A percentile compares a stretch with the other conserved stretches of the same genome.
phyloP scores from a whole-genome alignment of 2,113 vertebrate genomes.

The Mirounga angustirostris region DNA sequence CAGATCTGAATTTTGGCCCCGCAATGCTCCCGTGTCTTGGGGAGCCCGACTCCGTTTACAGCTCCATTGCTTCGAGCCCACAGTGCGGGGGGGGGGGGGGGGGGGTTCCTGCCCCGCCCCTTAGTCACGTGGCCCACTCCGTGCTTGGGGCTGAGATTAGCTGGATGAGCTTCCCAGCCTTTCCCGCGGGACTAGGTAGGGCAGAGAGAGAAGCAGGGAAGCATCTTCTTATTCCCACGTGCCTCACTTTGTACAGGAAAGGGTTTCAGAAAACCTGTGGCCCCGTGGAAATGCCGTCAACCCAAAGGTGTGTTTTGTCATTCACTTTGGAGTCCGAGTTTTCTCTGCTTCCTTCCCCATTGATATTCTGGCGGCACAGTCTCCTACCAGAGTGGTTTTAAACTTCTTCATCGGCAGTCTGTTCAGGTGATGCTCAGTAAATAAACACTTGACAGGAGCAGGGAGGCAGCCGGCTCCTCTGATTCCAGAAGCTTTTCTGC shows the following conservation, averaged over 20 bases:
- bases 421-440: background rate
- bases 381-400: background rate
- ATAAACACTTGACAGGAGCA: background rate
- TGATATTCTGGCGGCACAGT: background rate
- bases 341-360: background rate
- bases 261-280: background rate
- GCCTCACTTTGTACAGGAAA: background rate
- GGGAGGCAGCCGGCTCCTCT: background rate
- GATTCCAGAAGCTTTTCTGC: background rate
- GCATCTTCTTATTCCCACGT: accelerated
- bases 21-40: background rate
- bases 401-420: background rate
- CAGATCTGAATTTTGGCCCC: background rate
- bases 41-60: background rate
- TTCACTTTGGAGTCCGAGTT: background rate
- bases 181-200: accelerated
- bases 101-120: background rate
- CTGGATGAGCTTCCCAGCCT: background rate
- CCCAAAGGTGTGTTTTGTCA: background rate
- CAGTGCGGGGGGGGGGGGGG: accelerated
- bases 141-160: background rate
- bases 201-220: background rate
- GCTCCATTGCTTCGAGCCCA: accelerated
- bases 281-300: background rate
- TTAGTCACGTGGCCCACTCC: accelerated